These are phyloP conservation scores for Dasyurus viverrinus DNA, from an alignment of 2,113 vertebrate genomes.

Conservation along the genomic window DNA sequence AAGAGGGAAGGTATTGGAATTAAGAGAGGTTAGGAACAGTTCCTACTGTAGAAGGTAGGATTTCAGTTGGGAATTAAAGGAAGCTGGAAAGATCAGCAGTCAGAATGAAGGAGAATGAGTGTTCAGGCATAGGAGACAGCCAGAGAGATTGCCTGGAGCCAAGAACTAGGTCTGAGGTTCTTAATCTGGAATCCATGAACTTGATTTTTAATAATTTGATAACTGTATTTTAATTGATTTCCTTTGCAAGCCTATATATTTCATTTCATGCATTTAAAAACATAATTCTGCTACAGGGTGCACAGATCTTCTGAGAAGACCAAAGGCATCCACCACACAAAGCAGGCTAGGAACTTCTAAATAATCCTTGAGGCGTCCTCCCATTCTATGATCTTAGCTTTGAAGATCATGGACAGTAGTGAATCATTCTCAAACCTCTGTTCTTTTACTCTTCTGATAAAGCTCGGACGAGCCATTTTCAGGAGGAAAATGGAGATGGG, in stretches of 20 bases:
- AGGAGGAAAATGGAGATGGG: background rate
- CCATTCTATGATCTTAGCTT: background rate
- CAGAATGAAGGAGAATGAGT: background rate
- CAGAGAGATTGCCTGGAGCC: background rate
- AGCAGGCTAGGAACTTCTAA: background rate
- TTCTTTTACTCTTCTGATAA: background rate
- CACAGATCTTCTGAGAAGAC: background rate
- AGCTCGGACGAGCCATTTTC: background rate
- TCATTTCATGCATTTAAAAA: background rate
- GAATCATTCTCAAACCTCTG: background rate
- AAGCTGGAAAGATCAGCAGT: background rate
- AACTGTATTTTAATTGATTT: background rate
- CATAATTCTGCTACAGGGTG: background rate
- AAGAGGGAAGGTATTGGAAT: background rate
- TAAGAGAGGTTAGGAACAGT: background rate
- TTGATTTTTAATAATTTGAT: background rate
- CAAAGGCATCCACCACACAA: background rate
- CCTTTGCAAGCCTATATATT: background rate
- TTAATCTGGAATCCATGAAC: background rate
- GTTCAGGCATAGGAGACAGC: background rate
- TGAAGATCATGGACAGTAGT: background rate
- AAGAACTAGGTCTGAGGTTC: background rate
- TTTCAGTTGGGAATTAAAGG: background rate
- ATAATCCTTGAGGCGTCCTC: background rate
- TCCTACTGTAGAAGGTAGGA: background rate